Base-by-base conservation (phyloP, 1,140 invertebrate species). In the Scaptomyza montana region DNA sequence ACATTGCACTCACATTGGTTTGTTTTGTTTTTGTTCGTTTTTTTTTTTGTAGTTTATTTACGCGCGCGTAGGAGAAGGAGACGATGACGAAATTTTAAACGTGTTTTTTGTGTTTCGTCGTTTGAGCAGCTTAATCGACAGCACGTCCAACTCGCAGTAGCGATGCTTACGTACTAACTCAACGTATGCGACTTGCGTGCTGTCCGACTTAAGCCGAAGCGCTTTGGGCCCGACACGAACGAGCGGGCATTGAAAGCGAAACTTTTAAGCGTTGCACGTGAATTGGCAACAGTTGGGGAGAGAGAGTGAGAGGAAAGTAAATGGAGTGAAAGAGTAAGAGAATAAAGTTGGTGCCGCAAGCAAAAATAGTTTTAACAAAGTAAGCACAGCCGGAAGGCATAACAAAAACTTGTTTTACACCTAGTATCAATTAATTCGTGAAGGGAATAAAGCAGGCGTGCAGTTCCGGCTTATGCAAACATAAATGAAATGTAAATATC, bases 1-100 rank as follows among this genome's bases (percentile, higher is more conserved):
- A 69, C 41, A 69, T 46, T 82, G 76, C 82, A 87, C 79, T 87
- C 76, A 89, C 82, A 63, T 87, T 76, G 66, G 47, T 87, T 77
- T 62, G 60, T 63, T 67, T 69, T 70, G 43, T 56, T 69, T 25
- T 25, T 25, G 21, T 25, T 25, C 3, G 2, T 4, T 25, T 21
- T 74, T 41, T 41, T 41, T 41, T 12, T 43, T 43, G 39, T 43
- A 60, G 59, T 66, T 66, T 66, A 61, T 59, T 77, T 66, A 79
- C 76, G 78, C 84, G 78, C 82, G 77, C 74, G 65, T 68, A 50
- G 50, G 64, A 70, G 64, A 47, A 47, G 67, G 77, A 56, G 64
- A 78, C 69, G 75, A 77, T 84, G 72, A 78, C 81, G 72, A 65
- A 80, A 64, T 43, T 81, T 75, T 82, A 57, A 72, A 68, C 84